Percentiles rank a stretch among this genome's conserved stretches.
These are phyloP conservation scores for Ptilonorhynchus violaceus DNA, from an alignment of 2,113 vertebrate species.

Conservation along the genomic window DNA sequence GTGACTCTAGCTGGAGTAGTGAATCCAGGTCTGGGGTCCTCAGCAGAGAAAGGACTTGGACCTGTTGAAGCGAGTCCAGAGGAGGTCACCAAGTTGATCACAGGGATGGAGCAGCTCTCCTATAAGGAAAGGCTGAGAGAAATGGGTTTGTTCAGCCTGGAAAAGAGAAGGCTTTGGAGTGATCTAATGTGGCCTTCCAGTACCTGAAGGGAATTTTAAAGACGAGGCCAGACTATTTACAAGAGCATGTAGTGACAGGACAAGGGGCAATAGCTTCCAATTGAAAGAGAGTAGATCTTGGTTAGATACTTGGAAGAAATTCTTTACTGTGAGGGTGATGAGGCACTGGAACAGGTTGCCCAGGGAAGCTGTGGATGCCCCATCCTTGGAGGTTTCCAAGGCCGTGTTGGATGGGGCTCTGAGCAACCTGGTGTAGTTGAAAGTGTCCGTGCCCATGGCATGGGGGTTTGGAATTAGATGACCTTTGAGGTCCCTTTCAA, in stretches of 20 bases:
- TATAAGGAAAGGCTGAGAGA: neutral
- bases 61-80: accelerated
- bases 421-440: neutral
- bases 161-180: neutral
- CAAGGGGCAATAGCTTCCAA: neutral
- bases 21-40: neutral
- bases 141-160: neutral
- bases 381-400: neutral
- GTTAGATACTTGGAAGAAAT: neutral
- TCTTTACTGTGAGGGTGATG: neutral
- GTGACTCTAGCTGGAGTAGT: neutral
- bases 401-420: neutral
- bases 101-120: neutral
- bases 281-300: too few relatives aligned
- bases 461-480: neutral
- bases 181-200: neutral
- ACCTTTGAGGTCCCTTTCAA: neutral
- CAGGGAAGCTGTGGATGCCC: neutral
- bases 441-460: neutral
- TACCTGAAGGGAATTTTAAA: neutral
- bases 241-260: neutral
- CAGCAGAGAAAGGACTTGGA: neutral
- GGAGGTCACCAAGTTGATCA: neutral
- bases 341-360: neutral
- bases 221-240: neutral